These are phyloP conservation scores for Ivindomyrus marchei DNA, from an alignment of 2,113 vertebrate species.

Conservation along the genomic window DNA sequence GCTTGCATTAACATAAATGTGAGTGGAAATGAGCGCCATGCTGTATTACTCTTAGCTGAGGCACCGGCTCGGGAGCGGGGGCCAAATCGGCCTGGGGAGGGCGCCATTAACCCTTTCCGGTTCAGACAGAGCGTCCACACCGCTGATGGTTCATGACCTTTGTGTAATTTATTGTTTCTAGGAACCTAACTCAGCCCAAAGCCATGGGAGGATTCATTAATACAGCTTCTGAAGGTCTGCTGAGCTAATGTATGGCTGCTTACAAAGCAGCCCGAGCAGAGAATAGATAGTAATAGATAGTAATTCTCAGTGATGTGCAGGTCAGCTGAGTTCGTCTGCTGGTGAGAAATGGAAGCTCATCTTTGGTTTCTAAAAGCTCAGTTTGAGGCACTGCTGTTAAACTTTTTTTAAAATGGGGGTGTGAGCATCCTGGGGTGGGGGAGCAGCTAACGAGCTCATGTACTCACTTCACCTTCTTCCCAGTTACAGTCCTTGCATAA, in stretches of 20 bases:
- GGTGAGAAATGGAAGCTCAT: not conserved
- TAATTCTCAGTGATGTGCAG: not conserved
- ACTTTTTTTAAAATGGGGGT: not conserved
- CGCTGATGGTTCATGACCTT: not conserved
- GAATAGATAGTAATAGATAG: not conserved
- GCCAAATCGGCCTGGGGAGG: not conserved
- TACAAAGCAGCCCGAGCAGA: not conserved
- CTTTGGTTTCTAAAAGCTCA: not conserved
- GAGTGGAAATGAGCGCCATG: conserved; percentile 76
- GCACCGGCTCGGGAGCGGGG: conserved; percentile 53
- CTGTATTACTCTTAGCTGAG: conserved; percentile 64
- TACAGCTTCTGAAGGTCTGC: not conserved
- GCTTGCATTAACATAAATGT: conserved; percentile 86
- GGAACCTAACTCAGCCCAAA: not conserved
- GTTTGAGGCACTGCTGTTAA: not conserved
- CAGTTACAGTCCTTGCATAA: not conserved
- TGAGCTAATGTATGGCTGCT: not conserved
- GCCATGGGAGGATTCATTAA: not conserved
- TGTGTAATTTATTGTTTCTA: not conserved
- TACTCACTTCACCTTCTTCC: not conserved
- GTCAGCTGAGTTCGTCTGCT: not conserved
- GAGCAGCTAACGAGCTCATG: not conserved
- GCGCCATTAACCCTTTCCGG: not conserved
- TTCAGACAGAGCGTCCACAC: not conserved
- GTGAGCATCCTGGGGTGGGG: not conserved